A percentile compares a stretch with the other conserved stretches of the same genome.
Evolutionary conservation across 2,113 vertebrate species (phyloP).

Genomic region (Laticauda laticaudata): DNA sequence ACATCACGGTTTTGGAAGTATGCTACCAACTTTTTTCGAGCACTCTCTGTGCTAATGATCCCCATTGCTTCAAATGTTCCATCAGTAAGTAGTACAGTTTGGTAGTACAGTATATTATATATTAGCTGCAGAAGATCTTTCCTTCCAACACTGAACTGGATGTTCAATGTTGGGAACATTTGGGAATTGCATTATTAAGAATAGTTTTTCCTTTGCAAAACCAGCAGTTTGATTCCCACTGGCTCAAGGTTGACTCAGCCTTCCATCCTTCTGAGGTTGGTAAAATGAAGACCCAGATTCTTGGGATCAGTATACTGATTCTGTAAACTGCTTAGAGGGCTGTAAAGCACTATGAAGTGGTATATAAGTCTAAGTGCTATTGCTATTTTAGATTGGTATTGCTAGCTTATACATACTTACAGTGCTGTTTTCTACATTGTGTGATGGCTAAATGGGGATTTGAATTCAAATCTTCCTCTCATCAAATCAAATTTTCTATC

Average conservation of each 20-base stretch:
- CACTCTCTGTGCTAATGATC: slow-evolving; percentile 82
- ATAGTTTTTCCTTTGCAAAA: not conserved
- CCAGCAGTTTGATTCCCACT: not conserved
- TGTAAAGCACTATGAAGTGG: not conserved
- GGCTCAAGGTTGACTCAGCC: not conserved
- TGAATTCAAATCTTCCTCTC: not conserved
- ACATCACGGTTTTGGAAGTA: slow-evolving; percentile 76
- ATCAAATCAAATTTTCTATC: not conserved
- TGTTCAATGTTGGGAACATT: not conserved
- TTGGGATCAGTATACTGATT: not conserved
- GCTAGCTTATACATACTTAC: not conserved
- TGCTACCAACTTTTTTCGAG: slow-evolving; percentile 73
- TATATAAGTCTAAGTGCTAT: not conserved
- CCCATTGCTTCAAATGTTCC: slow-evolving; percentile 87
- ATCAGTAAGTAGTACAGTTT: slow-evolving; percentile 74
- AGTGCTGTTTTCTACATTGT: not conserved
- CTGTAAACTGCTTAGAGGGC: not conserved
- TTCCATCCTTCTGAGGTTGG: not conserved
- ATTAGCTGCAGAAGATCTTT: not conserved
- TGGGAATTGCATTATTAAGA: not conserved
- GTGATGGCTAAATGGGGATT: not conserved
- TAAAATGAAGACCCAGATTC: not conserved
- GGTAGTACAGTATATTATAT: rapidly evolving
- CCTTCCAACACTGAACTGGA: not conserved
- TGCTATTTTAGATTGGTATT: not conserved